Evolutionary conservation across 2,888 invertebrate species (phyloP).

Genomic region (Limnephilus lunatus): DNA sequence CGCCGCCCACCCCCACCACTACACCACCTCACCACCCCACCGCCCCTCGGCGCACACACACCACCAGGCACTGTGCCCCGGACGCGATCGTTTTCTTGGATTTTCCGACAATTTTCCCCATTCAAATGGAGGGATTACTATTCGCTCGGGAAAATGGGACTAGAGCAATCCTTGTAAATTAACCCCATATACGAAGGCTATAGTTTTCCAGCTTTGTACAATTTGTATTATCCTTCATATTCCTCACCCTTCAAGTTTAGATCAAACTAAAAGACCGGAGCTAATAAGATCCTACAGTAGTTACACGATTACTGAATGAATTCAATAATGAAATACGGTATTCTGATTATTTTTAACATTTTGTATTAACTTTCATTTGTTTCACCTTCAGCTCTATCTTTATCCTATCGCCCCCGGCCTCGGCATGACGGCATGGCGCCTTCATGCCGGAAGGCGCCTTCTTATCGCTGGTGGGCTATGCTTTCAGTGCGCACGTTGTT

Average conservation of each 20-base stretch:
- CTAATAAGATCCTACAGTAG: neutral
- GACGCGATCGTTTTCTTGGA: constrained; percentile 38
- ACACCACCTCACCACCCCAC: no score
- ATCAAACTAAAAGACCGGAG: neutral
- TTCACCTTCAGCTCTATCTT: neutral
- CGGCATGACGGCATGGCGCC: neutral
- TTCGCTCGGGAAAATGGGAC: constrained; percentile 22
- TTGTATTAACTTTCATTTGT: neutral
- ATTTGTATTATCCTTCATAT: neutral
- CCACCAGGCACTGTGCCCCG: neutral
- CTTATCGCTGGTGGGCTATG: neutral
- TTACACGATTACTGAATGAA: neutral
- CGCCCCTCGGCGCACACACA: neutral
- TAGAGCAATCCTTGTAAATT: constrained; percentile 36
- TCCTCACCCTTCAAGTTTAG: constrained; percentile 12
- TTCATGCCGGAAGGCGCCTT: neutral
- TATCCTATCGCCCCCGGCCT: neutral
- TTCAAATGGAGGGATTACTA: constrained; percentile 38
- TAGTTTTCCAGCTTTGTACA: constrained; percentile 8
- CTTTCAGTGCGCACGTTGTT: neutral
- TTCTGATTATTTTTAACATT: neutral
- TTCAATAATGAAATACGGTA: neutral
- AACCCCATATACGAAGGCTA: neutral
- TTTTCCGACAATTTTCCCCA: constrained; percentile 43
- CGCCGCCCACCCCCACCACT: constrained; percentile 39